Conservation (phyloP, 2,888 invertebrate species). For the Arrhopalites spinosus region DNA sequence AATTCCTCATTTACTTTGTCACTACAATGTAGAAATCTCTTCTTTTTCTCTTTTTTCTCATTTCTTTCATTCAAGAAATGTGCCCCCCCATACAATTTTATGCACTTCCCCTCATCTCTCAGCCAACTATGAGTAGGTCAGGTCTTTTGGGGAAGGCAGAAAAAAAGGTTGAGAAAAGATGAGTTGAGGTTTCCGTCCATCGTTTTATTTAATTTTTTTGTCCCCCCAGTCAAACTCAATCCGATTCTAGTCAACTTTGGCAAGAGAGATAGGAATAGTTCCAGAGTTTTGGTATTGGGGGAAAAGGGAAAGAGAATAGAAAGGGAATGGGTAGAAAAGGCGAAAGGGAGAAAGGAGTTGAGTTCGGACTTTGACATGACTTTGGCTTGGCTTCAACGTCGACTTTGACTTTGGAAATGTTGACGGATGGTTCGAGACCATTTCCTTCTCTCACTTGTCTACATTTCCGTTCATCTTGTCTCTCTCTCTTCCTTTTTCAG, state of each 20-base stretch:
- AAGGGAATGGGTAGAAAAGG: not conserved
- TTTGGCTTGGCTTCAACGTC: slow-evolving; percentile 9
- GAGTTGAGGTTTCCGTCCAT: not conserved
- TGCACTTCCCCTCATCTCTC: not conserved
- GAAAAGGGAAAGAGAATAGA: not conserved
- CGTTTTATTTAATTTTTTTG: slow-evolving; percentile 30
- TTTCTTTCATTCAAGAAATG: not conserved
- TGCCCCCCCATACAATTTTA: not conserved
- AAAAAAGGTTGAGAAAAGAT: slow-evolving; percentile 2
- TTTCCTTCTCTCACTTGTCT: slow-evolving; percentile 29
- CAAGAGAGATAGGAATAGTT: not conserved
- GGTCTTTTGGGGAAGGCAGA: not conserved
- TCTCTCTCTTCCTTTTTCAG: not conserved
- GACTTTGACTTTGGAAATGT: slow-evolving; percentile 20
- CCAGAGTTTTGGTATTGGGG: not conserved
- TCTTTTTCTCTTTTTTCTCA: not conserved
- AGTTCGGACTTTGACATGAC: slow-evolving; percentile 30
- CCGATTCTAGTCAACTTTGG: slow-evolving; percentile 15
- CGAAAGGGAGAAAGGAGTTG: slow-evolving; percentile 7
- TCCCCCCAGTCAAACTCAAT: slow-evolving; percentile 15
- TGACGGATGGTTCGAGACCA: slow-evolving; percentile 28
- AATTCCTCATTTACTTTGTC: too few species aligned
- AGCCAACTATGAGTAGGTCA: not conserved
- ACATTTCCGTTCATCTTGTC: slow-evolving; percentile 16
- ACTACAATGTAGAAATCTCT: too few species aligned